Evolutionary conservation across 2,797 vertebrate genomes (phyloP), one percentile per base, ranked within the genome.

Genomic region (Threskiornis aethiopicus): DNA sequence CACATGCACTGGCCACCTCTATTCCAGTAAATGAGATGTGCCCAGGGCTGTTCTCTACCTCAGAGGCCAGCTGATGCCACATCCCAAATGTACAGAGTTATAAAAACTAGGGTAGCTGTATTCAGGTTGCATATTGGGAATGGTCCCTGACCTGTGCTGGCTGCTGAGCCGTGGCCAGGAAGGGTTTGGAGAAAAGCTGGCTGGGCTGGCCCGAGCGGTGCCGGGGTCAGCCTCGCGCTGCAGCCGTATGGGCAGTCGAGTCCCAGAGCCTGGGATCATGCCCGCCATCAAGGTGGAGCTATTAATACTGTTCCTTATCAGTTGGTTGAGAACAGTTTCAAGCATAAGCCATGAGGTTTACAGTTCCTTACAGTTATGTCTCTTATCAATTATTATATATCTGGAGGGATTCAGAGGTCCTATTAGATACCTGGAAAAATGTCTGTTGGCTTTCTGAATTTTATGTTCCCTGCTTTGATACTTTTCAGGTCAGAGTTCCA

Each of bases 241-340:
- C 0, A 4, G 25, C 31, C 5, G 0, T 26, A 20, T 1, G 3
- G 41, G 22, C 25, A 35, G 22, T 54, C 3, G 1, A 42, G 22
- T 46, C n/a, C 42, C 2, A 0, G 49, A 75, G 37, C 13, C 33
- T 72, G n/a, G 25, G 41, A 20, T 24, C 4, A 0, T 49, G 41
- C 21, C 10, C 3, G 0, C 0, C 0, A 12, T 52, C 52, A 15
- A 13, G 21, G 9, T 73, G 52, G 35, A 77, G n/a, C n/a, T 87
- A 3, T 52, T 73, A 47, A 44, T 33, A 13, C 18, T n/a, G 21
- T 57, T 73, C 18, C 46, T 47, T 13, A 35, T 42, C 16, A 21
- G 6, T 14, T 62, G 39, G 10, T 61, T 86, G 46, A 44, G 21
- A 51, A 65, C 61, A 52, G 33, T 78, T 72, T 91, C 59, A 78